A percentile compares a stretch with the other conserved stretches of the same genome.
Conservation (phyloP, 2,797 vertebrate species). For the Limosa lapponica region DNA sequence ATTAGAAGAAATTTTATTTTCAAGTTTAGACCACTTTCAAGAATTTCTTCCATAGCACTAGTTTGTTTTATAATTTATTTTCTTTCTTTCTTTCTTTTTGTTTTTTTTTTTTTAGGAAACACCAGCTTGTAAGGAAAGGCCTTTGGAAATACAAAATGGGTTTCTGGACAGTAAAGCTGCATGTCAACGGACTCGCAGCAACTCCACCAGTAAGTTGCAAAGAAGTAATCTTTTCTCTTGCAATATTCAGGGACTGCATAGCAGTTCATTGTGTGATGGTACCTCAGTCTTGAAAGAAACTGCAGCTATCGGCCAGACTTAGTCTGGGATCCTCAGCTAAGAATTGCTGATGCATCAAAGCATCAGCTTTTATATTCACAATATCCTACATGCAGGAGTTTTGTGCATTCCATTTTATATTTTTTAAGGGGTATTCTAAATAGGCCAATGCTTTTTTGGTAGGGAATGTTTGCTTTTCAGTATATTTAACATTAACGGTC, state of each 20-base stretch:
- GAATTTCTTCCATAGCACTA: not conserved
- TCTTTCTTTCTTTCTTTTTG: not conserved
- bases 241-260: not conserved
- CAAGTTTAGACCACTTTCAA: not conserved
- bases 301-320: not conserved
- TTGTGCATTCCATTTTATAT: not conserved
- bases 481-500: not conserved
- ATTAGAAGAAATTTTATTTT: not conserved
- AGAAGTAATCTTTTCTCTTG: not conserved
- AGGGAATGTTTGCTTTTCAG: not conserved
- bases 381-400: not conserved
- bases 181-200: conserved; percentile 83
- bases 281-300: not conserved
- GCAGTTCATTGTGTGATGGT: rapidly evolving
- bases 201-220: conserved; percentile 85
- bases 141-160: conserved; percentile 59
- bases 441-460: not conserved
- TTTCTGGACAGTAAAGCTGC: conserved; percentile 72
- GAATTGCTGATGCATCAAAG: not conserved
- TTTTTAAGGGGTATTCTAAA: not conserved
- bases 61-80: not conserved
- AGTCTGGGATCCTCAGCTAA: not conserved
- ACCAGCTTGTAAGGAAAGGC: conserved; percentile 46
- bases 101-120: conserved; percentile 62
- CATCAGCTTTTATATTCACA: not conserved